phyloP scores from a whole-genome alignment of 2,888 invertebrate species.

The Folsomia candida region DNA sequence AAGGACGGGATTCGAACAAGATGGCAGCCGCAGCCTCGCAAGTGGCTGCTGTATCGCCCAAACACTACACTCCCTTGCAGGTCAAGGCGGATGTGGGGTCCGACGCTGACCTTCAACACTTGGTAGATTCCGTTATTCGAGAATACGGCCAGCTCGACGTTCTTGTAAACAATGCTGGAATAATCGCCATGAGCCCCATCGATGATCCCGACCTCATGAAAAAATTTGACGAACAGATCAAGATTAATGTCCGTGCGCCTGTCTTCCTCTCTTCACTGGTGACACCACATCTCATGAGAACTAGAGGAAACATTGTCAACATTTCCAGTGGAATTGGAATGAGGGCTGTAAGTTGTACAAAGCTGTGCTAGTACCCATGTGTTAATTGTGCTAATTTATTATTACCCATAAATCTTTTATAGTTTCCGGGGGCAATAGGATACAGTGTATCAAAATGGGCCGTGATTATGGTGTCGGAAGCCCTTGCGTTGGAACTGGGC shows the following conservation, averaged over 20 bases:
- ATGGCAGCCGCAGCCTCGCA: conserved; percentile 28
- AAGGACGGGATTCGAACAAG: conserved; percentile 32
- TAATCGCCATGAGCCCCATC: conserved; percentile 56
- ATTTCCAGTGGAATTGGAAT: conserved; percentile 61
- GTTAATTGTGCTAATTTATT: not conserved
- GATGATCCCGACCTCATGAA: conserved; percentile 55
- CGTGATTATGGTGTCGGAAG: conserved; percentile 30
- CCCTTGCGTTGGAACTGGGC: conserved; percentile 27
- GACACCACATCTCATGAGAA: conserved; percentile 55
- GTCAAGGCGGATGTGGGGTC: conserved; percentile 19
- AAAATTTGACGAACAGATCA: conserved; percentile 57
- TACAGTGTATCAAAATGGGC: conserved; percentile 41
- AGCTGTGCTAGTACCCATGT: not conserved
- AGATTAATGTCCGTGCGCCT: conserved; percentile 57
- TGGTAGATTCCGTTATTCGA: conserved; percentile 52
- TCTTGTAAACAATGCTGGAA: conserved; percentile 56
- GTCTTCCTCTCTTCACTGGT: conserved; percentile 52
- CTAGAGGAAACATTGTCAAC: conserved; percentile 57
- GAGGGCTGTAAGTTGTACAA: conserved; percentile 48
- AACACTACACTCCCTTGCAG: conserved; percentile 24
- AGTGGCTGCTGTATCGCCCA: conserved; percentile 23
- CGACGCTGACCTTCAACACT: conserved; percentile 22
- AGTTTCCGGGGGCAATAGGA: conserved; percentile 41
- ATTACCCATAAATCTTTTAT: not conserved
- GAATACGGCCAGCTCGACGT: conserved; percentile 52